A percentile compares a stretch with the other conserved stretches of the same genome.
Conservation (phyloP, 2,888 invertebrate species). For the Nasonia oneida region DNA sequence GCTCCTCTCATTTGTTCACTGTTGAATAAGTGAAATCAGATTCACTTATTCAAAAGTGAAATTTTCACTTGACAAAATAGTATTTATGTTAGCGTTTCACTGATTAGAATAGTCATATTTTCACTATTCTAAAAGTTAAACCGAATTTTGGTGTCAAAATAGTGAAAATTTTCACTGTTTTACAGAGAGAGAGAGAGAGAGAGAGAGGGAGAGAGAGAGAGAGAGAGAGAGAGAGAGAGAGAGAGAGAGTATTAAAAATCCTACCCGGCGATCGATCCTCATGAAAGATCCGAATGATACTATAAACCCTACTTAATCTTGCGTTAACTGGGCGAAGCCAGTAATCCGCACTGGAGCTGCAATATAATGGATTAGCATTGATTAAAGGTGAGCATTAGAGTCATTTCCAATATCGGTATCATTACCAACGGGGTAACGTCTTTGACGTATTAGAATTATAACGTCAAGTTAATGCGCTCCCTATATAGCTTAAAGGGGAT, state of each 20-base stretch:
- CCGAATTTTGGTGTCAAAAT: too few species aligned
- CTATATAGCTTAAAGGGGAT: neutral
- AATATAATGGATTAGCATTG: constrained; percentile 36
- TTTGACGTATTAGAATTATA: constrained; percentile 16
- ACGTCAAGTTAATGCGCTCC: neutral
- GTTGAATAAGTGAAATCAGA: too few species aligned
- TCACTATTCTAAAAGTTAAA: too few species aligned
- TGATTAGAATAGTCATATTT: too few species aligned
- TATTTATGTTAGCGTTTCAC: too few species aligned
- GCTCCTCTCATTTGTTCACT: too few species aligned
- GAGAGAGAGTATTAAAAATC: neutral
- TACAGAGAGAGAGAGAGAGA: too few species aligned
- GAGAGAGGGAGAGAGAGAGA: too few species aligned
- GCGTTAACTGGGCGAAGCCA: neutral
- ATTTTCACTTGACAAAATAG: too few species aligned
- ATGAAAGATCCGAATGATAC: neutral
- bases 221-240: neutral
- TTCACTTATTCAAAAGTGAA: too few species aligned
- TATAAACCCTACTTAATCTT: constrained; percentile 4
- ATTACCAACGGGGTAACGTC: neutral
- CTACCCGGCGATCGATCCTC: neutral
- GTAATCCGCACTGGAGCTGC: constrained; percentile 13
- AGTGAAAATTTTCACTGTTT: too few species aligned
- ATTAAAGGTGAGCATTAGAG: constrained; percentile 37
- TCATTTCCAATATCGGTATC: constrained; percentile 39